phyloP scores from a whole-genome alignment of 2,113 vertebrate genomes.

The Orientallactaga bullata region DNA sequence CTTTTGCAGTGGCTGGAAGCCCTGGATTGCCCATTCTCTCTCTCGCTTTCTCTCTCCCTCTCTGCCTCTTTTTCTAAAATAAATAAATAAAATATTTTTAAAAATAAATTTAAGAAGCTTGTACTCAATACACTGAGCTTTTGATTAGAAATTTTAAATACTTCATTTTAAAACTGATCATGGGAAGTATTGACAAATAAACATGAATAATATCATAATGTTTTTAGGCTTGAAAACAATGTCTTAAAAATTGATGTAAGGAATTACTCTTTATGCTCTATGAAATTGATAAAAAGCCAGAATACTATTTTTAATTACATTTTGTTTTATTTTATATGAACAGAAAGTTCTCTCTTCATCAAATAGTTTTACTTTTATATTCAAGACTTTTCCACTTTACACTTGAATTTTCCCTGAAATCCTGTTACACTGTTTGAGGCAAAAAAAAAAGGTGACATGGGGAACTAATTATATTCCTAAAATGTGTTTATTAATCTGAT shows the following conservation, averaged over 20 bases:
- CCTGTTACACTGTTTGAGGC: not conserved
- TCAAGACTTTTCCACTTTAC: not conserved
- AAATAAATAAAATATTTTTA: too few species aligned
- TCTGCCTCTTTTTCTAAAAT: too few species aligned
- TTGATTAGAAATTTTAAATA: not conserved
- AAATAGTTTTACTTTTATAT: conserved; percentile 2
- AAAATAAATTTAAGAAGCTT: conserved; percentile 11
- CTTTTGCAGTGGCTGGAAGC: too few species aligned
- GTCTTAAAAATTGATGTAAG: not conserved
- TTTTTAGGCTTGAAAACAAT: not conserved
- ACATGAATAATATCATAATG: not conserved
- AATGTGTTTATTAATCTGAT: not conserved
- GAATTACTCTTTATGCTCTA: not conserved
- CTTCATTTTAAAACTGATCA: not conserved
- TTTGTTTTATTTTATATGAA: not conserved
- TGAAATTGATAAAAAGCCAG: not conserved
- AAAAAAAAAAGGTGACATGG: not conserved
- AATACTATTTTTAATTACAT: not conserved
- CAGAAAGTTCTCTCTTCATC: conserved; percentile 19
- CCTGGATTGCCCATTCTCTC: too few species aligned
- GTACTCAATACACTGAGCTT: not conserved
- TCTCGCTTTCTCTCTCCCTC: too few species aligned
- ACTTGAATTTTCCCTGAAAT: conserved; percentile 37
- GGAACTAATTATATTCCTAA: not conserved
- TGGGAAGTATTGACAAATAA: not conserved